These are phyloP conservation scores for Caenorhabditis elegans DNA, from an alignment of 1,140 invertebrate species.

Conservation along the genomic window DNA sequence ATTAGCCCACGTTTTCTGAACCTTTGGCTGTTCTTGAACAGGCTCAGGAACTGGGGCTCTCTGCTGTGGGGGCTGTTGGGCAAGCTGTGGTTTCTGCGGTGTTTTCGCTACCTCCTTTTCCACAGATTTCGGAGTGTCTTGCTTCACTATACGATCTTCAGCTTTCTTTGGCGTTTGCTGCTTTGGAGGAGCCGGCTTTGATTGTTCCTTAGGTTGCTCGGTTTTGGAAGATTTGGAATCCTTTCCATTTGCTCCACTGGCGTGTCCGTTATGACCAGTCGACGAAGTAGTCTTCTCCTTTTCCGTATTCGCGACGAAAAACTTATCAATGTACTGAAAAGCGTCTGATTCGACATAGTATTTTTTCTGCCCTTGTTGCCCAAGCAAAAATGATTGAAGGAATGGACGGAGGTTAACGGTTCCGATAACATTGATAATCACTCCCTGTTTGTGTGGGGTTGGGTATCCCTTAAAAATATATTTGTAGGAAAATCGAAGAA, in stretches of 20 bases:
- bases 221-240: neutral
- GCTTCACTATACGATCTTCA: neutral
- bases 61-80: neutral
- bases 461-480: constrained; percentile 5
- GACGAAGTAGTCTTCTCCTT: neutral
- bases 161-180: constrained; percentile 17
- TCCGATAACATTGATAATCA: constrained; percentile 37
- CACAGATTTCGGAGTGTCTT: neutral
- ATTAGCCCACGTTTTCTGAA: constrained; percentile 44
- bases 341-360: constrained; percentile 40
- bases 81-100: neutral
- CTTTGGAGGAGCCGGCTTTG: neutral
- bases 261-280: neutral
- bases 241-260: neutral
- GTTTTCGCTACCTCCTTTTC: constrained; percentile 8
- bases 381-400: constrained; percentile 39
- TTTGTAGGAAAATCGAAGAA: neutral
- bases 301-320: neutral
- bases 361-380: constrained; percentile 41
- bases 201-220: neutral
- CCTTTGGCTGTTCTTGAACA: neutral
- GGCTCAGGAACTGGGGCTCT: neutral
- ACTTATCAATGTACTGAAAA: constrained; percentile 19
- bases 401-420: constrained; percentile 35
- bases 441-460: neutral